Evolutionary conservation across 2,888 invertebrate species (phyloP), one percentile per base, ranked within the genome.

Genomic region (Lycia hirtaria): DNA sequence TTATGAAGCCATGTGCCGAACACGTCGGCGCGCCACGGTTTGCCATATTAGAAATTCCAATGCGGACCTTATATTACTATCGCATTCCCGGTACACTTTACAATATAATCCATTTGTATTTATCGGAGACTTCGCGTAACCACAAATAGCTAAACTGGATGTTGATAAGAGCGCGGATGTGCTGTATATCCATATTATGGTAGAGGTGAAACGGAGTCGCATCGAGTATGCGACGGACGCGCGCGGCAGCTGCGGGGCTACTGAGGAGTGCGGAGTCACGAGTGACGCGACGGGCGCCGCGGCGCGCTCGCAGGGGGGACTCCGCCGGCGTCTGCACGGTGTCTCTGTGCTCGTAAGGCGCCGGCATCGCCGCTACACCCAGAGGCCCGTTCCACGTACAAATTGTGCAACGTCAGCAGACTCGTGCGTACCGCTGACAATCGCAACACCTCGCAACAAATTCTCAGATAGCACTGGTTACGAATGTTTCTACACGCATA

Each of bases 101-200:
- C 87, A 92, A 89, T 88, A 91, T 92, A 92, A 92, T 92, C 92
- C 92, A 91, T 92, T 90, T 90, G 80, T 84, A 87, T 79, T 91
- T 91, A 79, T 89, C 91, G 76, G 85, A 85, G 70, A 91, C 83
- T 87, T 89, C 87, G 80, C 89, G 88, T 75, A 92, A 90, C 91
- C 92, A 92, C 87, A 87, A 81, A 86, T 88, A 90, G 67, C 87
- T 83, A 78, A 90, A 91, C 81, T 87, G 85, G 85, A 83, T 87
- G 85, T 83, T 86, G 83, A 85, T 83, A 81, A 85, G 87, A 80
- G 85, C 84, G 85, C 88, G 87, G 78, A 82, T 90, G 82, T 90
- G 85, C 76, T 85, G 85, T 91, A 88, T 88, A 90, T 90, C 92
- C 92, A 92, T 92, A 92, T 88, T 91, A 90, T 83, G 83, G 74